Evolutionary conservation across 2,888 invertebrate species (phyloP).

Genomic region (Pammene aurita): DNA sequence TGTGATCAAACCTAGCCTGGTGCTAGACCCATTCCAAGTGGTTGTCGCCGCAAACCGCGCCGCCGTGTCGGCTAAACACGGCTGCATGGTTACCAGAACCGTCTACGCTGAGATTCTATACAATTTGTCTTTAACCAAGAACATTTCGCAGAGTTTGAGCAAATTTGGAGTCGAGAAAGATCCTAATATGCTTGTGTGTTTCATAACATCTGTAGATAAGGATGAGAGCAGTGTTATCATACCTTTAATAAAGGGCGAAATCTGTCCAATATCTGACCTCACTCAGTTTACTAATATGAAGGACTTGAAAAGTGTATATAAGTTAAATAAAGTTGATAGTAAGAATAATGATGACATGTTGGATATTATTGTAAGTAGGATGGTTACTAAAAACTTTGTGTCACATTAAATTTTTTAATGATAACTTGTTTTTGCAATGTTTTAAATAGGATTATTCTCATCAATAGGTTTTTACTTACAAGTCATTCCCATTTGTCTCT

Average conservation of each 20-base stretch:
- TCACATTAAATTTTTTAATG: constrained; percentile 55
- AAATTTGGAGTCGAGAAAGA: constrained; percentile 84
- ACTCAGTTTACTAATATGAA: constrained; percentile 71
- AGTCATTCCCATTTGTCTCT: no score
- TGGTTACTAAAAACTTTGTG: constrained; percentile 85
- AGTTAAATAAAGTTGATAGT: constrained; percentile 80
- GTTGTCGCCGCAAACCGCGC: constrained; percentile 88
- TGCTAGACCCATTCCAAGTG: constrained; percentile 84
- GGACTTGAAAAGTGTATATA: constrained; percentile 84
- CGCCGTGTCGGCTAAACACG: constrained; percentile 72
- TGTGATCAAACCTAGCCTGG: constrained; percentile 83
- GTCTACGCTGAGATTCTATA: constrained; percentile 86
- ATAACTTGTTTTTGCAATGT: neutral
- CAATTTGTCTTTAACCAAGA: constrained; percentile 86
- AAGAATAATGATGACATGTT: constrained; percentile 65
- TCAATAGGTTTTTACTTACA: no score
- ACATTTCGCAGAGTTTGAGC: constrained; percentile 86
- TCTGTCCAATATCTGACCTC: constrained; percentile 75
- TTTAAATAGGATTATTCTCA: no score
- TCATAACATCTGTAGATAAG: constrained; percentile 53
- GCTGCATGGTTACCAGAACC: constrained; percentile 83
- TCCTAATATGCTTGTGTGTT: constrained; percentile 63
- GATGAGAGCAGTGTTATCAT: constrained; percentile 65
- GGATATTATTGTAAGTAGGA: constrained; percentile 86
- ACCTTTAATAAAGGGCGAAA: constrained; percentile 81